Percentiles rank a stretch among this genome's conserved stretches.
Conservation (phyloP, 2,888 invertebrate species). For the Electrophaes corylata region DNA sequence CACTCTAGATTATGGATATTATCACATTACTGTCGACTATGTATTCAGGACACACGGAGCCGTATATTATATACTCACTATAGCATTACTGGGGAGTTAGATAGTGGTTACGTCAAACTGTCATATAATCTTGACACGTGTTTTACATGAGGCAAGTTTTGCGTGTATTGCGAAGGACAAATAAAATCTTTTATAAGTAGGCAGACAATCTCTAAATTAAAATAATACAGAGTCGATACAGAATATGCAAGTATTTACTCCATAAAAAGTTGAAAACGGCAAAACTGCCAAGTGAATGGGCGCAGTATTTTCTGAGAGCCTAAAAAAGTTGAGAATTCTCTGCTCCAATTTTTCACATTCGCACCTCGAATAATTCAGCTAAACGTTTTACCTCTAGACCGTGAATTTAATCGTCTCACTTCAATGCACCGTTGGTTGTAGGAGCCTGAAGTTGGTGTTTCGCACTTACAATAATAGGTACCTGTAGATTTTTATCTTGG, state of each 20-base stretch:
- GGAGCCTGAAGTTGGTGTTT: slow-evolving; percentile 1
- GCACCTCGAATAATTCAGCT: slow-evolving; percentile 22
- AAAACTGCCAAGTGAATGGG: background rate
- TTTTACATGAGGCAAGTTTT: background rate
- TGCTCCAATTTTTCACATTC: slow-evolving; percentile 10
- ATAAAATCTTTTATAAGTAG: too few relatives aligned
- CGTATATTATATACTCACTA: slow-evolving; percentile 26
- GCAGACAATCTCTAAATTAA: too few relatives aligned
- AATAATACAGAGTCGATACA: too few relatives aligned
- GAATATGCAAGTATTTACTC: too few relatives aligned
- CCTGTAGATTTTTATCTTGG: background rate
- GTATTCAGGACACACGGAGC: slow-evolving; percentile 20
- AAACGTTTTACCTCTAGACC: slow-evolving; percentile 24
- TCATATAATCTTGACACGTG: slow-evolving; percentile 3
- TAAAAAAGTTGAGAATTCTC: slow-evolving; percentile 5
- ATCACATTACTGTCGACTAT: slow-evolving; percentile 16
- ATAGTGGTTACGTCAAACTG: slow-evolving; percentile 6
- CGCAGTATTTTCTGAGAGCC: background rate
- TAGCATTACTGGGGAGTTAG: slow-evolving; percentile 2
- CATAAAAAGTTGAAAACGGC: background rate
- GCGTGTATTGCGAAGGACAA: too few relatives aligned
- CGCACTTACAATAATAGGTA: slow-evolving; percentile 1
- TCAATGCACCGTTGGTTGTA: slow-evolving; percentile 17
- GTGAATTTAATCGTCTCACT: slow-evolving; percentile 28
- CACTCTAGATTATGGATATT: slow-evolving; percentile 17